Percentiles rank a stretch among this genome's conserved stretches.
Conservation (phyloP, 2,797 vertebrate genomes). For the Ptychadena robeensis region DNA sequence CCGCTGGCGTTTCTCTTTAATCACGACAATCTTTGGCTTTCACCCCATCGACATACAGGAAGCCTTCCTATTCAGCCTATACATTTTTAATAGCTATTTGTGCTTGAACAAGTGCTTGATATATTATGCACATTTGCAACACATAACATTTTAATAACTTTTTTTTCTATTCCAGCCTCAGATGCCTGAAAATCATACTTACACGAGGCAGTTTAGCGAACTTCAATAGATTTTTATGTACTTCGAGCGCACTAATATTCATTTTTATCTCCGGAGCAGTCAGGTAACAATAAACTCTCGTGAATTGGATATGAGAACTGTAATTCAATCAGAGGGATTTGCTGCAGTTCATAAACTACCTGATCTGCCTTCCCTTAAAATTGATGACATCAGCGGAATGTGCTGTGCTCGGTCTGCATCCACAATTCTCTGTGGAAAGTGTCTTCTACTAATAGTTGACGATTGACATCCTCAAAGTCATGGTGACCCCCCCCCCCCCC, state of each 20-base stretch:
- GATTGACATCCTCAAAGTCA: conserved; percentile 50
- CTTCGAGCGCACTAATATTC: conserved; percentile 59
- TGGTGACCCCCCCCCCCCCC: conserved; percentile 46
- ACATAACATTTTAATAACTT: conserved; percentile 57
- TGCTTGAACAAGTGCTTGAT: conserved; percentile 43
- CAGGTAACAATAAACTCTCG: conserved; percentile 62
- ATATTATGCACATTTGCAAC: conserved; percentile 46
- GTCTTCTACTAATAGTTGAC: conserved; percentile 33
- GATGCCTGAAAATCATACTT: conserved; percentile 43
- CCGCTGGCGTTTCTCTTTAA: neutral
- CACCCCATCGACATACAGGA: neutral
- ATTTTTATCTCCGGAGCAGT: conserved; percentile 62
- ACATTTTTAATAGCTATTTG: conserved; percentile 52
- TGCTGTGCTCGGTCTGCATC: conserved; percentile 42
- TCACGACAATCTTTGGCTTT: neutral
- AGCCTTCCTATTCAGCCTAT: conserved; percentile 24
- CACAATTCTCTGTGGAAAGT: conserved; percentile 35
- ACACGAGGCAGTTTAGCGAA: conserved; percentile 55
- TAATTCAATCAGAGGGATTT: conserved; percentile 63
- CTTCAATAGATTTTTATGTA: conserved; percentile 61
- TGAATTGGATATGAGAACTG: conserved; percentile 61
- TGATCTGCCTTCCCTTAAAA: conserved; percentile 61
- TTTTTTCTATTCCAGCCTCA: conserved; percentile 25
- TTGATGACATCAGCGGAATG: conserved; percentile 61
- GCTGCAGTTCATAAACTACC: conserved; percentile 62